These are phyloP conservation scores for Tetrao urogallus DNA, from an alignment of 2,113 vertebrate species.

Conservation along the genomic window DNA sequence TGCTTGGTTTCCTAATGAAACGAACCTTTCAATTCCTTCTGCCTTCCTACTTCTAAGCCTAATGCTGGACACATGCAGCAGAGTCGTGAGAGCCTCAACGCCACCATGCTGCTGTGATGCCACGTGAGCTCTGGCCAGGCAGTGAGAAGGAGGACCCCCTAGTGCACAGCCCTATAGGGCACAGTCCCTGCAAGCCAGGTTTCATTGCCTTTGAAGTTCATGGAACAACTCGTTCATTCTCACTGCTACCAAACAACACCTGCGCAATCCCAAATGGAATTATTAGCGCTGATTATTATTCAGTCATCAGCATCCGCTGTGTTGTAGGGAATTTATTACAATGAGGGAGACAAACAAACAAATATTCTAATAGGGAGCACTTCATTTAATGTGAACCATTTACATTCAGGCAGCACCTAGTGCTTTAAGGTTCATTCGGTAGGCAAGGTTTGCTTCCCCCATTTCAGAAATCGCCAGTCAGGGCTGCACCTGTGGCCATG, in stretches of 20 bases:
- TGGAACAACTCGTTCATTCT: neutral
- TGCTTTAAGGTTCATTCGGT: neutral
- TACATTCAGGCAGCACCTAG: slow-evolving; percentile 22
- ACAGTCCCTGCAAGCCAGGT: neutral
- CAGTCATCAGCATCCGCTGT: slow-evolving; percentile 46
- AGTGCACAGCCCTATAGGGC: neutral
- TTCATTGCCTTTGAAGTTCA: slow-evolving; percentile 33
- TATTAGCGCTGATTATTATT: slow-evolving; percentile 61
- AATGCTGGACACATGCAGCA: neutral
- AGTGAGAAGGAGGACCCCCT: neutral
- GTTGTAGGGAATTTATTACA: slow-evolving; percentile 49
- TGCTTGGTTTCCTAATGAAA: neutral
- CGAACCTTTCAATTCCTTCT: neutral
- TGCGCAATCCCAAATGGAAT: slow-evolving; percentile 37
- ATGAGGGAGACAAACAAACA: slow-evolving; percentile 62
- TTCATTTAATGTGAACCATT: slow-evolving; percentile 42
- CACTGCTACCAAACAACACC: slow-evolving; percentile 36
- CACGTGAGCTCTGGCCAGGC: neutral
- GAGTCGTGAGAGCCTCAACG: neutral
- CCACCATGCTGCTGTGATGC: neutral
- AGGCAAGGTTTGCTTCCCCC: neutral
- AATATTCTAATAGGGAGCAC: slow-evolving; percentile 32
- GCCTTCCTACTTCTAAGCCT: neutral
- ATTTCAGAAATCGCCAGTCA: neutral
- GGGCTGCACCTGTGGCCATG: neutral